These are phyloP conservation scores for Vidua chalybeata DNA, from an alignment of 2,113 vertebrate species.

Conservation along the genomic window DNA sequence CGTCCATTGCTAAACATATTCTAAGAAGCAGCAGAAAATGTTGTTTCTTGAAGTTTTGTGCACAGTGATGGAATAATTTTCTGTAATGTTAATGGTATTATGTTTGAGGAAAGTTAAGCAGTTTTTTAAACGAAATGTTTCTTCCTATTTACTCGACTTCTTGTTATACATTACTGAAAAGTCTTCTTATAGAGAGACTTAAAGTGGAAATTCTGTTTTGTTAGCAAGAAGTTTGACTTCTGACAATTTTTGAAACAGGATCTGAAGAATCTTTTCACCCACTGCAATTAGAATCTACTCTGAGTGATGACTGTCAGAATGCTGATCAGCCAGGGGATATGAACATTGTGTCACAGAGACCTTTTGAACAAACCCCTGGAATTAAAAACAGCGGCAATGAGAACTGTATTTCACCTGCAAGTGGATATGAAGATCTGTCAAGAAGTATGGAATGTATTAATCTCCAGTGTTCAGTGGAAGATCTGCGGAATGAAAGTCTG, in stretches of 20 bases:
- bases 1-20: background rate
- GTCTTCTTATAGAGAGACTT: background rate
- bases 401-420: background rate
- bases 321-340: slow-evolving; percentile 28
- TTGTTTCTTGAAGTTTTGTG: background rate
- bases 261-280: slow-evolving; percentile 76
- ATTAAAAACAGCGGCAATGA: background rate
- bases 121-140: background rate
- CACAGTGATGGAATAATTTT: background rate
- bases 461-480: slow-evolving; percentile 43
- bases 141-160: background rate
- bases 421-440: slow-evolving; percentile 4
- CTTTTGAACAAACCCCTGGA: background rate
- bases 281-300: slow-evolving; percentile 71
- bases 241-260: slow-evolving; percentile 20
- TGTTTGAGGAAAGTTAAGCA: background rate
- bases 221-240: background rate
- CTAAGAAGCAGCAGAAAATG: background rate
- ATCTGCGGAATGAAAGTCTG: background rate
- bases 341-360: background rate
- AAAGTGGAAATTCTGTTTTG: background rate
- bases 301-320: slow-evolving; percentile 58
- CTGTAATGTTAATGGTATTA: background rate
- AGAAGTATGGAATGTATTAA: background rate
- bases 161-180: background rate